Evolutionary conservation across 2,888 invertebrate species (phyloP).

Genomic region (Aphodius sticticus): DNA sequence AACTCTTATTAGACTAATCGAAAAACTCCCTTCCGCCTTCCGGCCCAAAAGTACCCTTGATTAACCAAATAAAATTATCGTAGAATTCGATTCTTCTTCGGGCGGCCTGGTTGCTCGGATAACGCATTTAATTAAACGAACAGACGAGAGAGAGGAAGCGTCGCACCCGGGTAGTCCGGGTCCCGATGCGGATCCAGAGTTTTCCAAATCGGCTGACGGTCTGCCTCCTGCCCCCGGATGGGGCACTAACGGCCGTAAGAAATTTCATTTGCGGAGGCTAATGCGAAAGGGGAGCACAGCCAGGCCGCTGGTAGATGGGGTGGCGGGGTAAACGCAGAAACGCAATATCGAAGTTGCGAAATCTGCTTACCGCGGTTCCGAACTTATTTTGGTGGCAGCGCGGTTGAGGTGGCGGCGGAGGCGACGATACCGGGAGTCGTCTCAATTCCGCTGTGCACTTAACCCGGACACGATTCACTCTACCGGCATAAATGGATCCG

Average conservation of each 20-base stretch:
- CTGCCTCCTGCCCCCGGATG: background rate
- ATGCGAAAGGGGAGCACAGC: background rate
- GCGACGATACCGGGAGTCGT: background rate
- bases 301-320: background rate
- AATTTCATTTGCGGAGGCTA: constrained; percentile 21
- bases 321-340: constrained; percentile 34
- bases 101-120: background rate
- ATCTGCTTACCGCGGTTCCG: constrained; percentile 35
- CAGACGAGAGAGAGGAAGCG: background rate
- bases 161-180: background rate
- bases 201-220: background rate
- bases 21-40: background rate
- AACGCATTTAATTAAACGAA: background rate
- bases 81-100: background rate
- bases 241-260: constrained; percentile 1
- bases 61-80: background rate
- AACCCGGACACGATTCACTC: constrained; percentile 54
- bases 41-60: background rate
- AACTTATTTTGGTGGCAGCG: constrained; percentile 36
- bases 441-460: constrained; percentile 50
- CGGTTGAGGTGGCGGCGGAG: background rate
- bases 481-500: constrained; percentile 57
- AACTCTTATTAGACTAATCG: background rate
- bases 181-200: background rate
- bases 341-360: constrained; percentile 38